phyloP scores from a whole-genome alignment of 2,888 invertebrate species.

The Chymomyza fuscimana region DNA sequence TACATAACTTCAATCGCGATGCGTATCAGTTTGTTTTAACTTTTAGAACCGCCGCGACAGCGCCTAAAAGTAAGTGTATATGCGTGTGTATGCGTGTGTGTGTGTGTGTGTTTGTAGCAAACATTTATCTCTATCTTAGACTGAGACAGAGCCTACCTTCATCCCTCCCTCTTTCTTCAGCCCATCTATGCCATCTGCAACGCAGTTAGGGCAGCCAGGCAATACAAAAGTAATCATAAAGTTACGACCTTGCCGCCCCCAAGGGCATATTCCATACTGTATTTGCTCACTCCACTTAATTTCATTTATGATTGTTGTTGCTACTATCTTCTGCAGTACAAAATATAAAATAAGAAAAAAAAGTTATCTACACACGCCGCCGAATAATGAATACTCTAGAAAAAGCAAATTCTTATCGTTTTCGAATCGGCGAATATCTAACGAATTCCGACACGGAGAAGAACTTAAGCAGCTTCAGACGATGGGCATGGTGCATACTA shows the following conservation, averaged over 20 bases:
- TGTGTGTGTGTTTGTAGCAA: slow-evolving; percentile 27
- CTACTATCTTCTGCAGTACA: not conserved
- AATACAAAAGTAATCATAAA: slow-evolving; percentile 63
- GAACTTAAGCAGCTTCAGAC: too few species aligned
- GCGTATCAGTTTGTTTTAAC: slow-evolving; percentile 55
- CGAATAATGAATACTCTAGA: too few species aligned
- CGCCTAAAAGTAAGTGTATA: slow-evolving; percentile 34
- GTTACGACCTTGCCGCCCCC: slow-evolving; percentile 40
- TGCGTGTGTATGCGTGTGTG: slow-evolving; percentile 25
- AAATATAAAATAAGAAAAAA: not conserved
- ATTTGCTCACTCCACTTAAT: not conserved
- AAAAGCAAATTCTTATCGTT: too few species aligned
- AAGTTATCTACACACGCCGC: not conserved
- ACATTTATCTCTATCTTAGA: slow-evolving; percentile 51
- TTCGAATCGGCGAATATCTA: too few species aligned
- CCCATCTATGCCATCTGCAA: not conserved
- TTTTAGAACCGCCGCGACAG: slow-evolving; percentile 34
- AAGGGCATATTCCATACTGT: not conserved
- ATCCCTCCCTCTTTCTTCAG: too few species aligned
- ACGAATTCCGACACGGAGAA: too few species aligned
- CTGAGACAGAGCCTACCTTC: slow-evolving; percentile 25
- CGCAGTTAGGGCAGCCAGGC: slow-evolving; percentile 14
- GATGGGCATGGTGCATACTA: too few species aligned
- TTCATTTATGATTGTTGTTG: not conserved
- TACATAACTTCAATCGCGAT: slow-evolving; percentile 25